These are phyloP conservation scores for Phylloscopus trochiloides DNA, from an alignment of 2,113 vertebrate genomes.

Conservation along the genomic window DNA sequence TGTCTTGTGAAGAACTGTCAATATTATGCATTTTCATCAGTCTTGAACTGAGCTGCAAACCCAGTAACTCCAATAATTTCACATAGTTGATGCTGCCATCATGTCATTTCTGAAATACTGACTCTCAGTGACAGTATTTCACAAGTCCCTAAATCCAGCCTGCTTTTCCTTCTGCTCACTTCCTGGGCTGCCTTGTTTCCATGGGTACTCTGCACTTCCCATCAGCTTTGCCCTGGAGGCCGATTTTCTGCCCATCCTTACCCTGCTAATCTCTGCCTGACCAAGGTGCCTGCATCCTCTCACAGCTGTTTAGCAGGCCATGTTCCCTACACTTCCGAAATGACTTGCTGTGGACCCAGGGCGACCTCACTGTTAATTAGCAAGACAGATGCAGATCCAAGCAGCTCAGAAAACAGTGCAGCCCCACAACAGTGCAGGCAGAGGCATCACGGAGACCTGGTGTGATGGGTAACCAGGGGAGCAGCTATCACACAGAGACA, in stretches of 20 bases:
- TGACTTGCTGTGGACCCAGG: neutral
- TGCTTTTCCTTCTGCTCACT: neutral
- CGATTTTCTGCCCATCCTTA: neutral
- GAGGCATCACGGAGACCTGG: neutral
- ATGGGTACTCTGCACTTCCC: neutral
- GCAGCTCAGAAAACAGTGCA: neutral
- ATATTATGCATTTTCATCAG: neutral
- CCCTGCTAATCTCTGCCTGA: neutral
- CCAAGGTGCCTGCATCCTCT: neutral
- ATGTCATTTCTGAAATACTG: neutral
- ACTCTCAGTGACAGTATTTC: neutral
- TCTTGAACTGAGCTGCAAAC: neutral
- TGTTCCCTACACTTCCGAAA: neutral
- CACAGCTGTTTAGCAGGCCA: neutral
- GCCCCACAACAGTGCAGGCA: neutral
- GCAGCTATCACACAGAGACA: neutral
- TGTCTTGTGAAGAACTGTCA: neutral
- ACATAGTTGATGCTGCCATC: neutral
- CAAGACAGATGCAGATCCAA: neutral
- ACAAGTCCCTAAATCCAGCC: neutral
- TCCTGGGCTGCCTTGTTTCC: neutral
- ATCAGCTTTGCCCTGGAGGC: neutral
- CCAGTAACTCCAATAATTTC: neutral
- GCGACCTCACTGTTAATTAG: fast-evolving
- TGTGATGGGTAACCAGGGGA: fast-evolving